phyloP scores from a whole-genome alignment of 2,113 vertebrate genomes.

The Tetrao urogallus region DNA sequence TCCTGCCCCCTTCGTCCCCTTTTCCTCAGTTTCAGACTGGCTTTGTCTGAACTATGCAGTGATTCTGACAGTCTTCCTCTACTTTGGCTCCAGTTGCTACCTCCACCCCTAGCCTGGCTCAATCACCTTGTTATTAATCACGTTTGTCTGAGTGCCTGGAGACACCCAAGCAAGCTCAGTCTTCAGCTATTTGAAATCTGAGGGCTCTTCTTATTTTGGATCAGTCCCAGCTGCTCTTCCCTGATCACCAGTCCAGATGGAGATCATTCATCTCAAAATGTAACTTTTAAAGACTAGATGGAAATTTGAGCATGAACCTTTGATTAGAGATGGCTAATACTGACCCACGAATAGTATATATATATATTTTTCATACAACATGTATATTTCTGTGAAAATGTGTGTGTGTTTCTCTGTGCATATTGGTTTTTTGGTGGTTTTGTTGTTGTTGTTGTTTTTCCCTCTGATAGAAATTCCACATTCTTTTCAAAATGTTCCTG shows the following conservation, averaged over 20 bases:
- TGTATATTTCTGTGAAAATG: fast-evolving
- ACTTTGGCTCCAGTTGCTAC: not conserved
- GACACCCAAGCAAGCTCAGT: not conserved
- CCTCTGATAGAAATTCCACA: not conserved
- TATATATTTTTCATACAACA: not conserved
- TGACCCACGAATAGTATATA: not conserved
- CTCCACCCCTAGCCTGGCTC: not conserved
- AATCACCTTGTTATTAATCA: conserved; percentile 7
- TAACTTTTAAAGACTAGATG: not conserved
- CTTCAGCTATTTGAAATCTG: conserved; percentile 21
- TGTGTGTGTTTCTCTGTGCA: not conserved
- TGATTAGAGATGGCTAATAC: not conserved
- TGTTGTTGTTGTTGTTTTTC: not conserved
- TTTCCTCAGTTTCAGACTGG: not conserved
- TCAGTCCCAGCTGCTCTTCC: not conserved
- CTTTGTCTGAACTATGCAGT: not conserved
- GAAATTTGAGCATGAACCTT: not conserved
- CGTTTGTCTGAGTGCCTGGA: not conserved
- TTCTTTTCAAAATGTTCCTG: not conserved
- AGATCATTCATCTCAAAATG: not conserved
- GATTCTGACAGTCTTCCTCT: not conserved
- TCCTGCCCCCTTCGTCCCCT: not conserved
- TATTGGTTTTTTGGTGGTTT: not conserved
- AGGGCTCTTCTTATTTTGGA: conserved; percentile 4
- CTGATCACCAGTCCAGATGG: conserved; percentile 4